These are phyloP conservation scores for Coendou prehensilis DNA, from an alignment of 2,797 vertebrate species.

Conservation along the genomic window DNA sequence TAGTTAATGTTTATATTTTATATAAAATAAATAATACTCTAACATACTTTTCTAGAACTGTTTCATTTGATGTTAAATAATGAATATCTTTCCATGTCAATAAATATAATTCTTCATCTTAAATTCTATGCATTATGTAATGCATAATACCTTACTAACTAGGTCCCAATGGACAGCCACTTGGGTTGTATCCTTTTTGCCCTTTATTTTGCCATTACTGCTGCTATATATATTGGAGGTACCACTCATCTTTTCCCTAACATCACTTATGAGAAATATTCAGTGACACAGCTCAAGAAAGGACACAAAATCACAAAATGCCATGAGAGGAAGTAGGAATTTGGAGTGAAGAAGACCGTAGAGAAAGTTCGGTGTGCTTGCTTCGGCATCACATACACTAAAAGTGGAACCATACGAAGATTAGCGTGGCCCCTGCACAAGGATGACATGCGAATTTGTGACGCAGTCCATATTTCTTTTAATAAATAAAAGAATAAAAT, in stretches of 20 bases:
- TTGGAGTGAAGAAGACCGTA: neutral
- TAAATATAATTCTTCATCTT: slow-evolving; percentile 32
- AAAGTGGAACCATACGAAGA: neutral
- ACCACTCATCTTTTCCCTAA: slow-evolving; percentile 27
- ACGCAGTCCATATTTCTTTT: neutral
- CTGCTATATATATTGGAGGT: neutral
- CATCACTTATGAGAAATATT: neutral
- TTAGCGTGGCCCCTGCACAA: neutral
- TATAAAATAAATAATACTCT: slow-evolving; percentile 30
- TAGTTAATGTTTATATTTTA: neutral
- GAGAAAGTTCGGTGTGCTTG: neutral
- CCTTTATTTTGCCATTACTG: slow-evolving; percentile 45
- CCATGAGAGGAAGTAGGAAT: neutral
- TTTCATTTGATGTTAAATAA: slow-evolving; percentile 61
- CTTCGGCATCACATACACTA: neutral
- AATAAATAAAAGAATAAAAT: neutral
- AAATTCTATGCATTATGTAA: neutral
- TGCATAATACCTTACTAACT: neutral
- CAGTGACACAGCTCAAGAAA: slow-evolving; percentile 36
- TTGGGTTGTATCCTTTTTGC: neutral
- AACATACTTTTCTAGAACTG: slow-evolving; percentile 53
- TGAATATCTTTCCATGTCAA: slow-evolving; percentile 8
- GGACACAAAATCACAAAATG: neutral
- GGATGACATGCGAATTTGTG: neutral
- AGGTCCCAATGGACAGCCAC: neutral